phyloP scores from a whole-genome alignment of 2,113 vertebrate species.

The Kryptolebias marmoratus region DNA sequence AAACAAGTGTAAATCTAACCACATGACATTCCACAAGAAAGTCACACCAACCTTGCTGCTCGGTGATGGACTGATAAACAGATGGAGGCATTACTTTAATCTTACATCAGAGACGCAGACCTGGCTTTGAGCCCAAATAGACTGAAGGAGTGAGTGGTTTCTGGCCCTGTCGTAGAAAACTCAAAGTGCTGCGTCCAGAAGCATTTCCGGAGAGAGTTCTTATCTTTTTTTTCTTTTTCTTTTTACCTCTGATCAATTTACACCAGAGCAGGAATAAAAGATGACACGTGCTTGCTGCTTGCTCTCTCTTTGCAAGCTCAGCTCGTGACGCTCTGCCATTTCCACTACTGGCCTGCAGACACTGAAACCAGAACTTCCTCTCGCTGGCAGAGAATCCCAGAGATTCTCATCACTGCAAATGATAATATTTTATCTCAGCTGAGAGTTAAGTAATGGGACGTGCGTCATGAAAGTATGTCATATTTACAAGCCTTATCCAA shows the following conservation, averaged over 20 bases:
- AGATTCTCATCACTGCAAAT: constrained; percentile 25
- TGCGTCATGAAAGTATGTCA: background rate
- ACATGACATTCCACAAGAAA: constrained; percentile 62
- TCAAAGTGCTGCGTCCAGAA: constrained; percentile 43
- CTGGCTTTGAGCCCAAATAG: constrained; percentile 41
- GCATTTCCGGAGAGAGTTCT: constrained; percentile 63
- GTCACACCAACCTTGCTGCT: constrained; percentile 58
- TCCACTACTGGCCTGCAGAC: constrained; percentile 24
- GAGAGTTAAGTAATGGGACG: background rate
- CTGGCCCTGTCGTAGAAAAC: constrained; percentile 24
- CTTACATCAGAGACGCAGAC: constrained; percentile 7
- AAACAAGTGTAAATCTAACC: constrained; percentile 57
- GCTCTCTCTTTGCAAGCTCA: constrained; percentile 67
- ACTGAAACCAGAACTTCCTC: constrained; percentile 13
- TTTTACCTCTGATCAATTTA: constrained; percentile 81
- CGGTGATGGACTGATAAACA: constrained; percentile 4
- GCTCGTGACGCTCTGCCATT: constrained; percentile 58
- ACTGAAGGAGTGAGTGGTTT: constrained; percentile 30
- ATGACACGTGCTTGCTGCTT: constrained; percentile 71
- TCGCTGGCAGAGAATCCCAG: constrained; percentile 18
- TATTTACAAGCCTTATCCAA: background rate
- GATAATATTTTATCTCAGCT: constrained; percentile 26
- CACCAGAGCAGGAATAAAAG: constrained; percentile 82
- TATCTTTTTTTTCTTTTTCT: constrained; percentile 54
- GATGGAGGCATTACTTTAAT: constrained; percentile 12